phyloP scores from a whole-genome alignment of 2,888 invertebrate genomes.

The Patella ulyssiponensis region DNA sequence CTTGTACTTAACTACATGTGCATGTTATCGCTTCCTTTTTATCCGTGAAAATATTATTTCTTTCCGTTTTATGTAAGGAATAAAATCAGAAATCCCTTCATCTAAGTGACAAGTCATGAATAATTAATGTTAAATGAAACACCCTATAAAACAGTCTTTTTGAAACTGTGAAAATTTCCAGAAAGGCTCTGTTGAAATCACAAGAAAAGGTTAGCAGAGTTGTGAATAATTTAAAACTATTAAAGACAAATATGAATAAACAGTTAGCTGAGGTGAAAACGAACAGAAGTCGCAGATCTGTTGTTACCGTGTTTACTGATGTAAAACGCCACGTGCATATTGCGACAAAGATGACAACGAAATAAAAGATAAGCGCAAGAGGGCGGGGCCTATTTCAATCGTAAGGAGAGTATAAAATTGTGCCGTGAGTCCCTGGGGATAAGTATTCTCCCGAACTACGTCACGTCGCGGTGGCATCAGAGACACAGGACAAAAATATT shows the following conservation, averaged over 20 bases:
- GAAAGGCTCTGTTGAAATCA: not conserved
- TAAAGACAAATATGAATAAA: constrained; percentile 4
- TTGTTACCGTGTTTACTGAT: constrained; percentile 12
- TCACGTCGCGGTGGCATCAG: not conserved
- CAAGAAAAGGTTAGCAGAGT: not conserved
- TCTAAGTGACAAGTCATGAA: not conserved
- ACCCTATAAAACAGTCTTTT: not conserved
- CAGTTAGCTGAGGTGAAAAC: constrained; percentile 20
- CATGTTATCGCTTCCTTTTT: too few species aligned
- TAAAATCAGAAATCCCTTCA: too few species aligned
- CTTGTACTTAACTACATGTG: too few species aligned
- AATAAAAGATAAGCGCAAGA: not conserved
- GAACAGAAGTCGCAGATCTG: constrained; percentile 19
- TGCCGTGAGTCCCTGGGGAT: not conserved
- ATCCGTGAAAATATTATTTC: too few species aligned
- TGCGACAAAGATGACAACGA: not conserved
- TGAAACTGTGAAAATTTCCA: not conserved
- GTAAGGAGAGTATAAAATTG: not conserved
- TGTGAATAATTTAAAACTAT: constrained; percentile 9
- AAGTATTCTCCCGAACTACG: constrained; percentile 6
- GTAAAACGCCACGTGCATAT: not conserved
- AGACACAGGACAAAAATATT: too few species aligned
- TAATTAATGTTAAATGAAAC: constrained; percentile 1
- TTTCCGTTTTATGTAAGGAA: too few species aligned
- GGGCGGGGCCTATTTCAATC: constrained; percentile 1